Base-by-base conservation (phyloP, 92 coral and sea anemone genomes). In the Nematostella vectensis region DNA sequence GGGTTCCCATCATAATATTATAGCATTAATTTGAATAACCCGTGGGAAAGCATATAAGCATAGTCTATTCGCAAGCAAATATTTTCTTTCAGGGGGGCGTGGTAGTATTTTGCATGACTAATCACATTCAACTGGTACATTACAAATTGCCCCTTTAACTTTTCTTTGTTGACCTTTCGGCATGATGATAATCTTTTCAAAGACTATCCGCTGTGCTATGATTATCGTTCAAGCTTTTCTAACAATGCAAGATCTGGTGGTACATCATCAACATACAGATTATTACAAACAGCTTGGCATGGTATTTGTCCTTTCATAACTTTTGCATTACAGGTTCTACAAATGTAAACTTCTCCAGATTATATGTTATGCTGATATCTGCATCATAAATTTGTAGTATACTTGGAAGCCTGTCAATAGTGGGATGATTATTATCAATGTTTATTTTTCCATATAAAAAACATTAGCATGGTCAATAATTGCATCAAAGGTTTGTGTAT, bases 91-190 rank as follows among this genome's bases (percentile, higher is more conserved):
- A 64, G 80, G 68, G 16, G 80, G 80, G 18, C 74, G 66, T 33
- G 74, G 80, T 31, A 74, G 39, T 3, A 66, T 58, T 30, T 22
- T 54, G 39, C 79, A 65, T 11, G 68, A 56, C 18, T 71, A 54
- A 8, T 77, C 84, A 71, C 83, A 69, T 30, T 57, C 50, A 50
- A 77, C 72, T 44, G 79, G 84, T 24, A 71, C 79, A 71, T 71
- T 71, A 31, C 82, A 76, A 12, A 76, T 68, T 27, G 77, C 77
- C 25, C 77, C 77, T 31, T 76, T 76, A 45, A 76, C 48, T 55
- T 76, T 76, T 30, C 66, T 53, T 62, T 76, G 71, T 61, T 55
- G 42, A 23, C 77, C 83, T 27, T 61, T 76, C 27, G 81, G 76
- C 62, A 67, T 58, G 1, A 59, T 27, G 1, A 59, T 52, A 12